Evolutionary conservation across 1,140 invertebrate species (phyloP).

Genomic region (Semibalanus balanoides): DNA sequence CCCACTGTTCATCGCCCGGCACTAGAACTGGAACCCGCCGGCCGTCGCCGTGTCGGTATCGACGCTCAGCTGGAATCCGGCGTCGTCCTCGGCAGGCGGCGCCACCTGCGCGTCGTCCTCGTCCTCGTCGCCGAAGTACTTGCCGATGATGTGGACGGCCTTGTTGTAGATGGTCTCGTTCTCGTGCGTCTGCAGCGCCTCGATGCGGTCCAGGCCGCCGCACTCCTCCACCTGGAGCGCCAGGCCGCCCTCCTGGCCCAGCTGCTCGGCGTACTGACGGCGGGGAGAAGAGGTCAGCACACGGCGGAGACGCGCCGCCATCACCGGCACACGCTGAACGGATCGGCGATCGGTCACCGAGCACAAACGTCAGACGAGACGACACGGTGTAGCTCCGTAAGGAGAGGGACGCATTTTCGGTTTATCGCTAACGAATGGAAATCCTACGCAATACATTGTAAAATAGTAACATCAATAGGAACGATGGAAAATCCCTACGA

Average conservation of each 20-base stretch:
- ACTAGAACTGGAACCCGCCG: slow-evolving; percentile 3
- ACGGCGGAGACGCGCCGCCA: too few species aligned
- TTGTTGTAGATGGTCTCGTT: slow-evolving; percentile 70
- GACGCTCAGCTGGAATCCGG: neutral
- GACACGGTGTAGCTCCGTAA: too few species aligned
- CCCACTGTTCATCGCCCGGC: too few species aligned
- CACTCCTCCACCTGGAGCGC: slow-evolving; percentile 42
- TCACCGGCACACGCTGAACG: neutral
- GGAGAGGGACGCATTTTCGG: too few species aligned
- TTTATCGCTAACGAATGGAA: too few species aligned
- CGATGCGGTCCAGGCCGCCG: slow-evolving; percentile 56
- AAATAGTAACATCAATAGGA: too few species aligned
- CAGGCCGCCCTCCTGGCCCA: slow-evolving; percentile 18
- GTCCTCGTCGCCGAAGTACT: slow-evolving; percentile 51
- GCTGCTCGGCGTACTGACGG: neutral
- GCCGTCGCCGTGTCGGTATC: neutral
- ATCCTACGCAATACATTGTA: too few species aligned
- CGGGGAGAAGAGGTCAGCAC: neutral
- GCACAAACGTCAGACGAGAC: too few species aligned
- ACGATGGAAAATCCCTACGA: too few species aligned
- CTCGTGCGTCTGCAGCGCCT: slow-evolving; percentile 51
- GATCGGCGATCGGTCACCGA: slow-evolving; percentile 9
- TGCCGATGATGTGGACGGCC: slow-evolving; percentile 60
- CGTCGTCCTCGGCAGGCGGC: neutral
- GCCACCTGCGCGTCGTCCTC: slow-evolving; percentile 3